These are phyloP conservation scores for Oreamnos americanus DNA, from an alignment of 2,113 vertebrate species.

Conservation along the genomic window DNA sequence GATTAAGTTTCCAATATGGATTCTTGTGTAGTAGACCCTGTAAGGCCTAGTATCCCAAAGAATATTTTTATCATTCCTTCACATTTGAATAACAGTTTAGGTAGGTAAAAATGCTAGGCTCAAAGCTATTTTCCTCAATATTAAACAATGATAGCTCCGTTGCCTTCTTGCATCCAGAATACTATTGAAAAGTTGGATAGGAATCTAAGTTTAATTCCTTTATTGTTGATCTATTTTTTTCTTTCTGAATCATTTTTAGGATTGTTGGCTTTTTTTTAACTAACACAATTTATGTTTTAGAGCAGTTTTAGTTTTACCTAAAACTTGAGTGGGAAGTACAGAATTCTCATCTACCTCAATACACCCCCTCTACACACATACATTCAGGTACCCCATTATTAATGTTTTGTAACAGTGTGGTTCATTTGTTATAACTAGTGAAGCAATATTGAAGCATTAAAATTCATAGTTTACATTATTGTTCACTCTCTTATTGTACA, in stretches of 20 bases:
- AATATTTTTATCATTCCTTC: slow-evolving; percentile 12
- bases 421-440: background rate
- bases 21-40: background rate
- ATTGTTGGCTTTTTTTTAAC: background rate
- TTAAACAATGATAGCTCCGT: background rate
- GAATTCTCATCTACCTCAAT: background rate
- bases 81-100: background rate
- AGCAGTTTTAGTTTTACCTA: background rate
- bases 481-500: background rate
- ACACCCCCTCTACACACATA: background rate
- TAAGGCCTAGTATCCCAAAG: background rate
- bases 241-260: background rate
- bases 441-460: background rate
- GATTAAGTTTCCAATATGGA: background rate
- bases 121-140: background rate
- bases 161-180: background rate
- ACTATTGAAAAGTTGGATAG: background rate
- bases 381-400: background rate
- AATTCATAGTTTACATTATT: background rate
- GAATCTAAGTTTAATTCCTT: background rate
- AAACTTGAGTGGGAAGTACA: background rate
- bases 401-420: background rate
- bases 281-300: background rate
- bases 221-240: background rate
- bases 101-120: background rate